phyloP scores from a whole-genome alignment of 2,797 vertebrate genomes.

The Mus minutoides region DNA sequence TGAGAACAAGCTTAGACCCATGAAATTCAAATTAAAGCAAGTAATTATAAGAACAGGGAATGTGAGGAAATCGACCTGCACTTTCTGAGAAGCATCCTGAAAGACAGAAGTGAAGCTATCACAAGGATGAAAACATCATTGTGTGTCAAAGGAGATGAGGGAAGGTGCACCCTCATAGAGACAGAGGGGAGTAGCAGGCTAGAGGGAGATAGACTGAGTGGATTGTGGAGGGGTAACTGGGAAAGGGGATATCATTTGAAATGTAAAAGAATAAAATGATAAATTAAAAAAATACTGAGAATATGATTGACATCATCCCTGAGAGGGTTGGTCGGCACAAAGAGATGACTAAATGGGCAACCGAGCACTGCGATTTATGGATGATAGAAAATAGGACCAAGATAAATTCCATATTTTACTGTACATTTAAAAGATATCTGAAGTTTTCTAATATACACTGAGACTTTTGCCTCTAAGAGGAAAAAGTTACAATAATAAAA shows the following conservation, averaged over 20 bases:
- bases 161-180: not conserved
- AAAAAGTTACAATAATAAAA: not conserved
- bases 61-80: not conserved
- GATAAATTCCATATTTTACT: not conserved
- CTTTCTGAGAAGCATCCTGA: not conserved
- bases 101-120: not conserved
- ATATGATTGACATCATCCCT: not conserved
- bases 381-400: not conserved
- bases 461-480: not conserved
- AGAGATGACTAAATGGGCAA: not conserved
- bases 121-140: not conserved
- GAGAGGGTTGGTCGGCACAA: not conserved
- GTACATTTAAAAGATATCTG: not conserved
- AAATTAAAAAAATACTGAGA: not conserved
- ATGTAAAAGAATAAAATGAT: not conserved
- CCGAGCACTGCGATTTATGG: fast-evolving
- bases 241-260: not conserved
- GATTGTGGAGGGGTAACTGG: not conserved
- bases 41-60: not conserved
- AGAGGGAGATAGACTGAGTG: fast-evolving
- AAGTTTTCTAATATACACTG: not conserved
- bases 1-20: slow-evolving; percentile 25
- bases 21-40: slow-evolving; percentile 13
- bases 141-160: not conserved
- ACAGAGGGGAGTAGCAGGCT: not conserved